Percentiles rank a stretch among this genome's conserved stretches.
phyloP scores from a whole-genome alignment of 2,888 invertebrate species.

The Fragum whitleyi region DNA sequence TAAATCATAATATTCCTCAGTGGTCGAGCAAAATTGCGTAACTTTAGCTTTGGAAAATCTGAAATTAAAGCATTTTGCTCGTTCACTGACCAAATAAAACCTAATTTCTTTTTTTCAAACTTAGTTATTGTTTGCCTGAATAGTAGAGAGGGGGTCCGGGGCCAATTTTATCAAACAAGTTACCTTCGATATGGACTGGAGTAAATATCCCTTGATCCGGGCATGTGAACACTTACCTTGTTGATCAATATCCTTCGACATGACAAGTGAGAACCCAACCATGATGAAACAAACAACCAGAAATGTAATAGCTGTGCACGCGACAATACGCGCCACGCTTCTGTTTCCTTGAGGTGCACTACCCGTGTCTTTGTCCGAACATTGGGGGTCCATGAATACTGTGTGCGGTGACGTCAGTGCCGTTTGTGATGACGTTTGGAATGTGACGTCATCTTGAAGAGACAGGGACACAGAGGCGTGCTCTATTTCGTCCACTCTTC shows the following conservation, averaged over 20 bases:
- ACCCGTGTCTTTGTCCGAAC: background rate
- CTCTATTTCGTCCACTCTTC: conserved; percentile 9
- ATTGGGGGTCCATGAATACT: background rate
- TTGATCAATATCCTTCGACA: conserved; percentile 60
- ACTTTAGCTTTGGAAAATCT: no score
- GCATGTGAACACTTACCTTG: conserved; percentile 55
- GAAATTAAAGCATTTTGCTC: no score
- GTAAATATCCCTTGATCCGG: no score
- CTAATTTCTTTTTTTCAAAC: no score
- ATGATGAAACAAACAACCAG: conserved; percentile 52
- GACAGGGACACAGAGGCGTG: background rate
- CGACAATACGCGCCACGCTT: conserved; percentile 49
- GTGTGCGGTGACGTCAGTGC: conserved; percentile 5
- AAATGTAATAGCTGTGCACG: conserved; percentile 48
- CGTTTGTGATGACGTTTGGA: conserved; percentile 19
- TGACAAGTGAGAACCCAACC: conserved; percentile 56
- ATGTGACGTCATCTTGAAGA: background rate
- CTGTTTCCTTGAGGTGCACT: conserved; percentile 22
- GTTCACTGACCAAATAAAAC: no score
- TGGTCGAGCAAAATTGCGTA: no score
- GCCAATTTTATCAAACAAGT: no score
- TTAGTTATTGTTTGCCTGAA: no score
- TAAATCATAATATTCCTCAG: no score
- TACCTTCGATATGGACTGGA: no score
- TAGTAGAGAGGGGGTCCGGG: no score